Evolutionary conservation across 2,113 vertebrate species (phyloP).

Genomic region (Pomatorhinus ruficollis): DNA sequence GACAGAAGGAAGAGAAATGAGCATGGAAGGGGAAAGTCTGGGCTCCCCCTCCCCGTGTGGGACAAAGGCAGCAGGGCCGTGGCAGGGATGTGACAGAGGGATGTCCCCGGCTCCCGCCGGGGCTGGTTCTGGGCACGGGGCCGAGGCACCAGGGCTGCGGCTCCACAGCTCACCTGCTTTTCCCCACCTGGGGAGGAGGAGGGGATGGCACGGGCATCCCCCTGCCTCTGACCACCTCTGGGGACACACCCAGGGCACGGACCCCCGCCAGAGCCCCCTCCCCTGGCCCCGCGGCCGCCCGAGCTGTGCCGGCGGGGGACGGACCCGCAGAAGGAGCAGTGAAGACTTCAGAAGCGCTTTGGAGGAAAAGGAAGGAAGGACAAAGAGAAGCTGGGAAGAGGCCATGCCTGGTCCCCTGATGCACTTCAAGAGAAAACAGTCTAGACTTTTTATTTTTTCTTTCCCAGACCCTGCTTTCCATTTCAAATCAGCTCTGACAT

Average conservation of each 20-base stretch:
- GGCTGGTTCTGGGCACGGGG: background rate
- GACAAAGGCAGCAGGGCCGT: background rate
- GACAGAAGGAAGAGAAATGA: background rate
- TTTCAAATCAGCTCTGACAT: constrained; percentile 29
- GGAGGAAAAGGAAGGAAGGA: background rate
- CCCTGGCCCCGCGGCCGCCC: background rate
- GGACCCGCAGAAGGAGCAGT: rapidly evolving
- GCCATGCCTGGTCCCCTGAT: background rate
- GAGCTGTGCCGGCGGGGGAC: background rate
- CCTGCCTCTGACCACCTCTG: background rate
- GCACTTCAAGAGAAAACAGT: background rate
- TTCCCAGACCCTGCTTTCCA: background rate
- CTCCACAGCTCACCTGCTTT: background rate
- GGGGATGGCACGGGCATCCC: background rate
- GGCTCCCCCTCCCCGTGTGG: rapidly evolving
- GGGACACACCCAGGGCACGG: rapidly evolving
- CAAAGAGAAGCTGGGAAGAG: background rate
- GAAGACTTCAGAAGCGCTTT: background rate
- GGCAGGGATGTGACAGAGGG: background rate
- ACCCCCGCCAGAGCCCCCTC: background rate
- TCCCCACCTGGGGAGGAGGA: too few species aligned
- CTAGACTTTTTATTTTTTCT: background rate
- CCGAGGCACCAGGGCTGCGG: background rate
- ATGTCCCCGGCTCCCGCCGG: background rate
- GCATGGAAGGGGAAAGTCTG: background rate